phyloP scores from a whole-genome alignment of 2,888 invertebrate species.

The Cephus nigrinus region DNA sequence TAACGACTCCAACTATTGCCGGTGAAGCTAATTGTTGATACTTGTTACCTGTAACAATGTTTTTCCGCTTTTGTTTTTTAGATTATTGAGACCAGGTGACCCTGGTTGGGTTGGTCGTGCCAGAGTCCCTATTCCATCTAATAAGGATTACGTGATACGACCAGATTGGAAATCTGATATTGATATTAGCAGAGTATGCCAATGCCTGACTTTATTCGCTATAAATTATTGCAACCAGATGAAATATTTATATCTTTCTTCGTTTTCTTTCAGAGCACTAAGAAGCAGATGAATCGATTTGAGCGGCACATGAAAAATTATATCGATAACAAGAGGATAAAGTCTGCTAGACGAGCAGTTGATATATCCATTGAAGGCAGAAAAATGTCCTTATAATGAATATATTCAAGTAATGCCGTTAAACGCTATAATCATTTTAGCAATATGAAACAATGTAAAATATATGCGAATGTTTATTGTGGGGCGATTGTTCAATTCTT shows the following conservation, averaged over 20 bases:
- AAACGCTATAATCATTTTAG: background rate
- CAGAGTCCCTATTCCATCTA: conserved; percentile 93
- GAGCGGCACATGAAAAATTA: conserved; percentile 94
- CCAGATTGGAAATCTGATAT: conserved; percentile 92
- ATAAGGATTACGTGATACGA: conserved; percentile 95
- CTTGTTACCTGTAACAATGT: background rate
- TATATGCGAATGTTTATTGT: background rate
- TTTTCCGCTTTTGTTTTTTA: conserved; percentile 46
- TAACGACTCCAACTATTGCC: background rate
- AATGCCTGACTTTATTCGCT: background rate
- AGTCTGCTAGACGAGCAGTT: conserved; percentile 86
- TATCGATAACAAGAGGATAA: conserved; percentile 84
- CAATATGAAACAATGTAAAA: background rate
- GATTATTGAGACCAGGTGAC: conserved; percentile 89
- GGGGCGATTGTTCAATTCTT: background rate
- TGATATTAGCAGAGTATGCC: conserved; percentile 76
- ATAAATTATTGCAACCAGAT: conserved; percentile 4
- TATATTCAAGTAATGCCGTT: background rate
- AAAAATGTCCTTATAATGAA: conserved; percentile 88
- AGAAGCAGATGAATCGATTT: conserved; percentile 89
- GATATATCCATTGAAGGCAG: conserved; percentile 96
- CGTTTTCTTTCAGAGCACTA: conserved; percentile 71
- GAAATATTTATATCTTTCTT: conserved; percentile 6
- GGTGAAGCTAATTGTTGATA: background rate
- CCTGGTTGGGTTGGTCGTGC: conserved; percentile 96